Conservation (phyloP, 2,113 vertebrate species). For the Gasterosteus aculeatus region DNA sequence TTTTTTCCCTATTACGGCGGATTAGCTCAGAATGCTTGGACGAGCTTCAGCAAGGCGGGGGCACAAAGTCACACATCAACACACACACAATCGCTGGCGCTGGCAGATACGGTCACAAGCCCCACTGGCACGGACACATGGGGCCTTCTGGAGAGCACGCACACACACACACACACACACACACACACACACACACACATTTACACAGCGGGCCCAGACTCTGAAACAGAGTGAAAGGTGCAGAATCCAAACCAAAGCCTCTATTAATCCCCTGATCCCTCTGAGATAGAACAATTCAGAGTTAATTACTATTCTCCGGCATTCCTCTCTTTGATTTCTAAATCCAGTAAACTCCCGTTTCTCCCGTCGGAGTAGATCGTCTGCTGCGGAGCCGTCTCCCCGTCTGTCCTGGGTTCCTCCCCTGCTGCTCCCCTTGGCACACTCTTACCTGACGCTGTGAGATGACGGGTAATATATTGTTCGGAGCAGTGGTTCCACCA, state of each 20-base stretch:
- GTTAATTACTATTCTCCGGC: constrained; percentile 72
- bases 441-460: constrained; percentile 55
- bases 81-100: constrained; percentile 66
- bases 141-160: constrained; percentile 63
- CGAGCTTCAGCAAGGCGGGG: constrained; percentile 77
- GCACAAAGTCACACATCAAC: constrained; percentile 77
- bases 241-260: constrained; percentile 73
- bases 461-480: constrained; percentile 66
- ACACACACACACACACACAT: constrained; percentile 27
- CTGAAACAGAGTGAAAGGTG: constrained; percentile 66
- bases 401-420: constrained; percentile 38
- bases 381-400: constrained; percentile 40
- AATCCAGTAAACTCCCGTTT: constrained; percentile 65
- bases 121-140: constrained; percentile 66
- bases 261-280: constrained; percentile 77
- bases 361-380: constrained; percentile 37
- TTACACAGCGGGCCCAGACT: constrained; percentile 61
- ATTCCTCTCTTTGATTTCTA: constrained; percentile 57
- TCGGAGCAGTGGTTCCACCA: constrained; percentile 20
- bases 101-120: constrained; percentile 75
- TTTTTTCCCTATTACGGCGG: constrained; percentile 81
- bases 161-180: constrained; percentile 13
- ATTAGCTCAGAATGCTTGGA: constrained; percentile 85
- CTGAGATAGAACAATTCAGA: constrained; percentile 74
- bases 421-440: constrained; percentile 42